Evolutionary conservation across 1,140 invertebrate genomes (phyloP), one percentile per base, ranked within the genome.

Genomic region (Hesperophylax magnus): DNA sequence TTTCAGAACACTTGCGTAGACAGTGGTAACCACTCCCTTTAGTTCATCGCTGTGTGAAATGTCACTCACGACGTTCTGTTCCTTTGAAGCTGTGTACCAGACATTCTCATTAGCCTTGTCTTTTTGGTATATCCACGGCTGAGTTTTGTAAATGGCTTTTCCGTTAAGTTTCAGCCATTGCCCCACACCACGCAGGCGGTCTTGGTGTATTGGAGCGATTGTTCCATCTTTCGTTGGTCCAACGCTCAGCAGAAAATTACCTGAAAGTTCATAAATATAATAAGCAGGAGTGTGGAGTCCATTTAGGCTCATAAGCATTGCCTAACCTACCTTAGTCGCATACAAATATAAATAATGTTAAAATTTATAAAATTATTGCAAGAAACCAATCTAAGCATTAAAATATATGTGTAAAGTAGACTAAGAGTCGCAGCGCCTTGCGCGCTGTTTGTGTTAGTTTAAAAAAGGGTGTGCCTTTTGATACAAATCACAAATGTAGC

Each of bases 171-270:
- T 85, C 7, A 99, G 87, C 97, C 97, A 98, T 61, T 89, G 86
- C 79, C 95, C 95, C 77, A 96, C 91, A 60, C 92, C 88, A 22
- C 91, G 86, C 0, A 99, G 90, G 79, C 97, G 91, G 85, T 99
- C 97, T 90, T 98, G 94, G 88, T 96, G 98, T 85, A 99, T 96
- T 9, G 97, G 95, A 11, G 91, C 86, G 76, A 99, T 98, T 2
- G 92, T 93, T 3, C 98, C 98, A 84, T 97, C 95, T 85, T 94
- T 95, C 0, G 97, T 97, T 14, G 98, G 97, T 1, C 97, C 97
- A 24, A 98, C 92, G 87, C 98, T 98, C 84, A 98, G 93, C 9
- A 98, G 86, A 9, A 97, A 89, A 89, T 98, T 98, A 27, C 95
- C 94, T 91, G 54, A 24, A 61, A 61, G 60, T 24, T 15, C 3